A percentile compares a stretch with the other conserved stretches of the same genome.
phyloP scores from a whole-genome alignment of 2,113 vertebrate species.

The Ginglymostoma cirratum region DNA sequence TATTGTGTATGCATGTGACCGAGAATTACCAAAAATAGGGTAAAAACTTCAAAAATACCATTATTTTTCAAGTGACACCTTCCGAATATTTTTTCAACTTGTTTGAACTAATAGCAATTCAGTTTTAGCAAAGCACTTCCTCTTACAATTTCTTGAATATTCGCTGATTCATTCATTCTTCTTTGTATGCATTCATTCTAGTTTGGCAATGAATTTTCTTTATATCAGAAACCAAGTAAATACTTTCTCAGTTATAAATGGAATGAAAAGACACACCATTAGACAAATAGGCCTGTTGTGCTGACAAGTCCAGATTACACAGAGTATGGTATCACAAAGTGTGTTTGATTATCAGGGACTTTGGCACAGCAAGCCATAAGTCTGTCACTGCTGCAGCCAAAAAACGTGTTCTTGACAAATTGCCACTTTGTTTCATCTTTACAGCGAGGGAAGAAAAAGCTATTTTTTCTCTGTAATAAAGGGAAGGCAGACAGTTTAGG shows the following conservation, averaged over 20 bases:
- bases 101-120: background rate
- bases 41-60: background rate
- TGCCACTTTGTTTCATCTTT: background rate
- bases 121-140: background rate
- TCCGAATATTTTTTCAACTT: background rate
- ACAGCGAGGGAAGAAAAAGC: background rate
- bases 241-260: background rate
- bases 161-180: background rate
- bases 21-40: background rate
- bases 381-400: conserved; percentile 5
- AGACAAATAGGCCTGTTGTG: conserved; percentile 11
- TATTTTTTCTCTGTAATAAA: background rate
- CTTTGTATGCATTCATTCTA: background rate
- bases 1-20: background rate
- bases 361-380: background rate
- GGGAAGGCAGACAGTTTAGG: background rate
- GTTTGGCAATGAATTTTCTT: background rate
- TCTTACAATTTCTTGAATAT: background rate
- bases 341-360: background rate
- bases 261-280: background rate
- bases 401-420: conserved; percentile 5
- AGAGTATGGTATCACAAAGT: background rate
- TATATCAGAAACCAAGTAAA: background rate
- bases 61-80: background rate
- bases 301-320: conserved; percentile 26